phyloP scores from a whole-genome alignment of 2,888 invertebrate genomes.

The Monopis laevigella region DNA sequence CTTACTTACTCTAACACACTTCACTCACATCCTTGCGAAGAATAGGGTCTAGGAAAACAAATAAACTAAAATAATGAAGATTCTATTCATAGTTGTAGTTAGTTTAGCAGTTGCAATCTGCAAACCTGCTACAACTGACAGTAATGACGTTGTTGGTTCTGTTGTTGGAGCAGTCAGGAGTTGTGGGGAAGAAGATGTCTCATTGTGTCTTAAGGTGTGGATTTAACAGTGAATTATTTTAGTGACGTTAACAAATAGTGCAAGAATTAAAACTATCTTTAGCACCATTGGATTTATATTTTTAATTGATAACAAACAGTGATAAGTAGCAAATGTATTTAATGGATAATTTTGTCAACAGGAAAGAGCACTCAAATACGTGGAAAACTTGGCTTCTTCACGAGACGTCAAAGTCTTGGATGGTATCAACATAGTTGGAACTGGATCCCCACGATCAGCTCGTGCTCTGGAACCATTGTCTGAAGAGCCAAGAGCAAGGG shows the following conservation, averaged over 20 bases:
- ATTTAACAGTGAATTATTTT: no score
- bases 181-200: conserved; percentile 74
- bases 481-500: conserved; percentile 76
- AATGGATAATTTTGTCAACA: conserved; percentile 44
- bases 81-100: conserved; percentile 52
- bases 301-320: no score
- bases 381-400: conserved; percentile 62
- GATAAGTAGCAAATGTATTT: no score
- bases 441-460: conserved; percentile 64
- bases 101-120: conserved; percentile 55
- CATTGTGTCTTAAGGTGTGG: conserved; percentile 79
- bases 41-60: conserved; percentile 12
- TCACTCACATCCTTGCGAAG: conserved; percentile 37
- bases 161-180: conserved; percentile 74
- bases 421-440: conserved; percentile 66
- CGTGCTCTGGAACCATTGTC: conserved; percentile 72
- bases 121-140: conserved; percentile 54
- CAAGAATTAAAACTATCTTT: no score
- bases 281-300: no score
- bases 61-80: conserved; percentile 61
- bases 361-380: conserved; percentile 77
- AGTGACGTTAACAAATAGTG: no score
- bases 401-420: conserved; percentile 68
- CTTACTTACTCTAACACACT: conserved; percentile 43
- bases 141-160: conserved; percentile 66